A percentile compares a stretch with the other conserved stretches of the same genome.
Evolutionary conservation across 2,113 vertebrate species (phyloP).

Genomic region (Columba janthina): DNA sequence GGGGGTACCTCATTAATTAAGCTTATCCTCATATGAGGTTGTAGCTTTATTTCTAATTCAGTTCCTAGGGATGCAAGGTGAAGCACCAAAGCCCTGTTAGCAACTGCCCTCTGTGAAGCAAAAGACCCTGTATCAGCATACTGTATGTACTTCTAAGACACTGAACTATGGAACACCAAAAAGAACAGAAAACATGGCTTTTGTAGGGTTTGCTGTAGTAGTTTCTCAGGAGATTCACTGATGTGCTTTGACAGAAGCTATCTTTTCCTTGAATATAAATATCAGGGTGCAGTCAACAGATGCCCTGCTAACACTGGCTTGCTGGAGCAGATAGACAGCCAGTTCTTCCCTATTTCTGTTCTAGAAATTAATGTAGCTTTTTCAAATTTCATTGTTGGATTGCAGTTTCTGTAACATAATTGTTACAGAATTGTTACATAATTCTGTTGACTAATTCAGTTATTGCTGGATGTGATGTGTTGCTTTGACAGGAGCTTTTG

Average conservation of each 20-base stretch:
- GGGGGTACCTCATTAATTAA: background rate
- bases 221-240: background rate
- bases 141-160: background rate
- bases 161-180: background rate
- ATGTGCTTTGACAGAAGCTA: background rate
- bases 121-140: background rate
- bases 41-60: background rate
- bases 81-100: background rate
- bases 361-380: background rate
- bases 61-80: background rate
- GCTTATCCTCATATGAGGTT: background rate
- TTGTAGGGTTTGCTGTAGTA: background rate
- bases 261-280: background rate
- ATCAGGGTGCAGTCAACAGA: background rate
- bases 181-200: background rate
- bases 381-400: background rate
- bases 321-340: background rate
- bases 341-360: background rate
- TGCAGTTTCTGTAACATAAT: background rate
- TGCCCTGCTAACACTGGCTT: rapidly evolving
- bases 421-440: too few species aligned
- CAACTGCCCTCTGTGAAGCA: background rate
- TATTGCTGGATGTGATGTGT: background rate
- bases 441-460: background rate
- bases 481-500: background rate